phyloP scores from a whole-genome alignment of 2,113 vertebrate species.

The Sclerurus mexicanus region DNA sequence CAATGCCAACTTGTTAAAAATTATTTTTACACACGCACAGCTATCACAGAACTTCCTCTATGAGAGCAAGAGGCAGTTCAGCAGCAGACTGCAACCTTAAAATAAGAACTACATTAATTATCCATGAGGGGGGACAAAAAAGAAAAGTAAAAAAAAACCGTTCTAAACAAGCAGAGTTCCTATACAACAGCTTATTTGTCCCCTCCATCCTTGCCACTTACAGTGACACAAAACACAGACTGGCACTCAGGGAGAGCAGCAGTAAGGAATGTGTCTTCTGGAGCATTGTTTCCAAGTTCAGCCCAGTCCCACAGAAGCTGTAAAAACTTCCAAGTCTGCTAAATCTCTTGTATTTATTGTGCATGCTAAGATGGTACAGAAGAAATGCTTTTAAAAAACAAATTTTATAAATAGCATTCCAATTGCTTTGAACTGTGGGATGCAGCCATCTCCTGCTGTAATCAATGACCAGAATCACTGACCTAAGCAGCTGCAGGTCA shows the following conservation, averaged over 20 bases:
- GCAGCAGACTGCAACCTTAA: background rate
- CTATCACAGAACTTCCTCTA: background rate
- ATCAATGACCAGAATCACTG: background rate
- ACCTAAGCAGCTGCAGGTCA: background rate
- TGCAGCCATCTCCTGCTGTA: background rate
- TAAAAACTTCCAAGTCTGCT: background rate
- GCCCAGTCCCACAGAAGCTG: background rate
- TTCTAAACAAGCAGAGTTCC: background rate
- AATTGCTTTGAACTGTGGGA: background rate
- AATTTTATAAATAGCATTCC: background rate
- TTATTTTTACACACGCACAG: background rate
- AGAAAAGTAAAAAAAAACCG: background rate
- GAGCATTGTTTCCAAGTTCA: background rate
- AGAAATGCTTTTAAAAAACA: background rate
- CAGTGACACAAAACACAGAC: background rate
- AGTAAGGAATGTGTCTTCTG: background rate
- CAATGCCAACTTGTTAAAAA: background rate
- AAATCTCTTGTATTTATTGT: background rate
- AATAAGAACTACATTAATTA: background rate
- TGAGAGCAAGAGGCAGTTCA: background rate
- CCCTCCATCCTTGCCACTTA: background rate
- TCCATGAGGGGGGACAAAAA: background rate
- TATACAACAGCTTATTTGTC: slow-evolving; percentile 1
- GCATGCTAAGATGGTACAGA: background rate
- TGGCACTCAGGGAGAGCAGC: background rate